These are phyloP conservation scores for Limenitis camilla DNA, from an alignment of 2,888 invertebrate genomes.

Conservation along the genomic window DNA sequence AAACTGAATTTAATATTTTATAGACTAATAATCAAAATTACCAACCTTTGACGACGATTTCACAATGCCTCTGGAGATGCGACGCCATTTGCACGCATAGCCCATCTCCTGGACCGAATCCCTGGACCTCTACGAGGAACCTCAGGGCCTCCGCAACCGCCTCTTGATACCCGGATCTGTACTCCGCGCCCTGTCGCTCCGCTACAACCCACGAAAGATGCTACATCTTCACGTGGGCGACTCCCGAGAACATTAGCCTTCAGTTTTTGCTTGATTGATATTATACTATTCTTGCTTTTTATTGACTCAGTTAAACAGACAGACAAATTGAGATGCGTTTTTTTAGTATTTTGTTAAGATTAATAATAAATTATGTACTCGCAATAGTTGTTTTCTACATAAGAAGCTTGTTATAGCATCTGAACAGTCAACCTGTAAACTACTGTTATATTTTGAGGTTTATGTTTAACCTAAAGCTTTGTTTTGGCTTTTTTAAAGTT, in stretches of 20 bases:
- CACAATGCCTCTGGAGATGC: slow-evolving; percentile 90
- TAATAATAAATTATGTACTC: too few species aligned
- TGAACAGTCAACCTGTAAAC: too few species aligned
- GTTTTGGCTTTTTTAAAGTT: too few species aligned
- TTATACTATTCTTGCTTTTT: slow-evolving; percentile 12
- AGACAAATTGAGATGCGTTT: neutral
- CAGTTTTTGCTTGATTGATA: slow-evolving; percentile 24
- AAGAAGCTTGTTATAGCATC: too few species aligned
- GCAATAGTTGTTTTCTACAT: too few species aligned
- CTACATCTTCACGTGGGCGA: slow-evolving; percentile 45
- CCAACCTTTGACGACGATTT: slow-evolving; percentile 74
- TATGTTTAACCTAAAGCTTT: too few species aligned
- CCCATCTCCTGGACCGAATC: slow-evolving; percentile 85
- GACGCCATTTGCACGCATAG: slow-evolving; percentile 86
- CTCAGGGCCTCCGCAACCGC: slow-evolving; percentile 92
- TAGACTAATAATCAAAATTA: slow-evolving; percentile 15
- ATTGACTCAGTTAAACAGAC: neutral
- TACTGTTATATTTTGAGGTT: too few species aligned
- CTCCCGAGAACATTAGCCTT: slow-evolving; percentile 49
- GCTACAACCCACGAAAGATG: slow-evolving; percentile 53
- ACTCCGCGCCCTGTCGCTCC: slow-evolving; percentile 60
- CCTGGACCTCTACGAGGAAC: slow-evolving; percentile 90
- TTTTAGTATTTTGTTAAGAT: too few species aligned
- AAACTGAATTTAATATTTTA: too few species aligned
- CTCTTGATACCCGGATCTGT: slow-evolving; percentile 90